These are phyloP conservation scores for Macrophya annulata DNA, from an alignment of 2,888 invertebrate species.

Conservation along the genomic window DNA sequence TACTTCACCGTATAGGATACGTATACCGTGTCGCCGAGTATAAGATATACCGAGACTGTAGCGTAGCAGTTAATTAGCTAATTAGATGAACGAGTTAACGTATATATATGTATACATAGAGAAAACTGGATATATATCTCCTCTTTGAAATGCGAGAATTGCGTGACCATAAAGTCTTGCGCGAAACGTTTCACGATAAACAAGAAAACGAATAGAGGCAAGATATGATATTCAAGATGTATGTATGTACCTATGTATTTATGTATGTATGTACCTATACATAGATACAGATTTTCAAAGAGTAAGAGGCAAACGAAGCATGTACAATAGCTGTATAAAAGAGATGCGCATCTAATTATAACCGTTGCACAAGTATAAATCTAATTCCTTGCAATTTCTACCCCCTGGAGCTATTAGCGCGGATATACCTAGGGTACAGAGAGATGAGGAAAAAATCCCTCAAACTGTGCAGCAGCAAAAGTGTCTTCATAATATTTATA, in stretches of 20 bases:
- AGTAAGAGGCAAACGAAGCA: background rate
- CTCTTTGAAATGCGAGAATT: slow-evolving; percentile 4
- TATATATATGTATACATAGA: background rate
- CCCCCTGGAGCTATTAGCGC: background rate
- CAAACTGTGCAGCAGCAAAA: background rate
- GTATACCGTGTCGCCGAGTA: background rate
- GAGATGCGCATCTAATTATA: background rate
- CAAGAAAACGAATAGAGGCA: background rate
- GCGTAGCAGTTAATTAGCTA: slow-evolving; percentile 34
- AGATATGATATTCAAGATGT: background rate
- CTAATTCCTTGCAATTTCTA: background rate
- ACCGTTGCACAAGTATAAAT: background rate
- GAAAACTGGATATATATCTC: background rate
- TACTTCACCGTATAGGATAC: background rate
- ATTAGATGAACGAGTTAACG: slow-evolving; percentile 40
- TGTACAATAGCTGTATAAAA: background rate
- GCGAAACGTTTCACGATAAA: slow-evolving; percentile 12
- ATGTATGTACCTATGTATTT: too few species aligned
- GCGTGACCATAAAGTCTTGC: slow-evolving; percentile 23
- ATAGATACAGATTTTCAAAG: background rate
- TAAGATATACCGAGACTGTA: background rate
- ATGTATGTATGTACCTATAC: too few species aligned
- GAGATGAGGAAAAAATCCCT: background rate
- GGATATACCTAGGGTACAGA: background rate
- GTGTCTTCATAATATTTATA: background rate